Base-by-base conservation (phyloP, 2,113 vertebrate genomes). In the Poeciliopsis prolifica region DNA sequence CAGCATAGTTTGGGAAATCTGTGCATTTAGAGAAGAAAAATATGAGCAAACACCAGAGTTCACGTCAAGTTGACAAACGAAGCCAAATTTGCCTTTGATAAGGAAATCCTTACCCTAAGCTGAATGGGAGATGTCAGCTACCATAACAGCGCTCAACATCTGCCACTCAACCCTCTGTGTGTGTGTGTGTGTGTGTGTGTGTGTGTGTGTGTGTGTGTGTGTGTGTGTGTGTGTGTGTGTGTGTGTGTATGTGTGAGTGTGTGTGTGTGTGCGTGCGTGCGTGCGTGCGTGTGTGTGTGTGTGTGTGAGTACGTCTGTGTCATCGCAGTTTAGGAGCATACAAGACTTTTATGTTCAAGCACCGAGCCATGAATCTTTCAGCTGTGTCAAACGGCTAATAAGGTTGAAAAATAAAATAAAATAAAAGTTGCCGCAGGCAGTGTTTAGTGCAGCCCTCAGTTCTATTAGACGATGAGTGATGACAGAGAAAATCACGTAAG, bases 291-390 rank as follows among this genome's bases (percentile, higher is more conserved):
- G 33, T 9, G 33, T 9, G 33, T 10, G 35, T 35, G 35, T n/a
- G 35, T 48, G 30, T 30, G 44, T 31, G 60, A 28, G 1, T 31
- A 30, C 15, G 19, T 68, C 3, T 0, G n/a, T 74, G 71, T 83
- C 64, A n/a, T 11, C 10, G 31, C 5, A 61, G 64, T 70, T 33
- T 67, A 54, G 28, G 72, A 24, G 54, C 42, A 12, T 42, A 35
- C 1, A 7, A 62, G 64, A 70, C 19, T 33, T 79, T 84, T 29
- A 71, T 2, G 69, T 74, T 80, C 29, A 71, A 84, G 76, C 19
- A 1, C 7, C 0, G 5, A 61, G 77, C 78, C 2, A 62, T 66
- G 35, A 80, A 71, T 75, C 51, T 64, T 54, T n/a, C 42, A 44
- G 26, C 0, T 0, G 66, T 68, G 75, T 83, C 70, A 83, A 73